phyloP scores from a whole-genome alignment of 2,797 vertebrate species.

The Periophthalmus magnuspinnatus region DNA sequence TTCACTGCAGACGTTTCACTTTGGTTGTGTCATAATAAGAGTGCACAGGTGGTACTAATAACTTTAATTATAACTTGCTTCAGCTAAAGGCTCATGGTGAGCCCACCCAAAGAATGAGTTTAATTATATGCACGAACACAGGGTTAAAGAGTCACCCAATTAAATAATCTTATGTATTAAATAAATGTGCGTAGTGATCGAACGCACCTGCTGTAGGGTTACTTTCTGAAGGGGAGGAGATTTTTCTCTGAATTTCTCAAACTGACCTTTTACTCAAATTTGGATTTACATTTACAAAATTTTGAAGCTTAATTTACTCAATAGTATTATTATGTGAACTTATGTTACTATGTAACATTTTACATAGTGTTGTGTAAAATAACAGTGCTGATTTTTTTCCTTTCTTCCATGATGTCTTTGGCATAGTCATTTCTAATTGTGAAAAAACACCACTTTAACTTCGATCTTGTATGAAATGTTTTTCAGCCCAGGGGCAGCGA shows the following conservation, averaged over 20 bases:
- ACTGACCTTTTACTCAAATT: not conserved
- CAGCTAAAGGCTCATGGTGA: not conserved
- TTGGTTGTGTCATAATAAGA: too few relatives aligned
- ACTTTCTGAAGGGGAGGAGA: not conserved
- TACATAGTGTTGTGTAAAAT: conserved; percentile 60
- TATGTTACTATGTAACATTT: conserved; percentile 22
- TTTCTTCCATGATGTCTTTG: conserved; percentile 53
- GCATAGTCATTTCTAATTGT: conserved; percentile 55
- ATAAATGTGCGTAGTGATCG: not conserved
- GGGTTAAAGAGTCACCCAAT: not conserved
- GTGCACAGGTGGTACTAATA: conserved; percentile 10
- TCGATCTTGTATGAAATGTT: conserved; percentile 54
- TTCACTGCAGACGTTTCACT: not conserved
- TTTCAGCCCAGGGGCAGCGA: conserved; percentile 62
- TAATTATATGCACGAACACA: not conserved
- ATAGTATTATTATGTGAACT: conserved; percentile 15
- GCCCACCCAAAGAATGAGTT: not conserved
- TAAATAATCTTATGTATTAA: not conserved
- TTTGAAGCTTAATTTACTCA: conserved; percentile 4
- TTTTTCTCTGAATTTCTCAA: not conserved
- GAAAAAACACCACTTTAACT: conserved; percentile 38
- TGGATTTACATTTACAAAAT: not conserved
- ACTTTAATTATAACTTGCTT: not conserved
- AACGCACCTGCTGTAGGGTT: not conserved
- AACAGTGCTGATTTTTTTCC: conserved; percentile 44